phyloP scores from a whole-genome alignment of 2,888 invertebrate genomes.

The Ecliptopera silaceata region DNA sequence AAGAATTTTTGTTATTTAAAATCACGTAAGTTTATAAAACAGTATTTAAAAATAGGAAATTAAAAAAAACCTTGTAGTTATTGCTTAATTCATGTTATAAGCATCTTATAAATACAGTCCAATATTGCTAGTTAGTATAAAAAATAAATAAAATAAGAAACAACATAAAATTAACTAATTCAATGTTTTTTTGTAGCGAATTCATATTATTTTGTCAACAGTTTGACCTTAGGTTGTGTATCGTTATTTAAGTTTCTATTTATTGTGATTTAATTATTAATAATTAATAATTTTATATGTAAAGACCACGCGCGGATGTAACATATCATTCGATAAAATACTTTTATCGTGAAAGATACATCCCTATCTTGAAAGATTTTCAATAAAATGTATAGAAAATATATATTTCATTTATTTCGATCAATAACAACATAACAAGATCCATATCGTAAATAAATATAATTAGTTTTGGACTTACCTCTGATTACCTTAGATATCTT shows the following conservation, averaged over 20 bases:
- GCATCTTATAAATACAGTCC: slow-evolving; percentile 24
- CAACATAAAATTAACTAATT: slow-evolving; percentile 20
- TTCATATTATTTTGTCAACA: slow-evolving; percentile 28
- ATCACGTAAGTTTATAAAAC: no score
- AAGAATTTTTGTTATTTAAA: no score
- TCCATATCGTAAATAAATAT: no score
- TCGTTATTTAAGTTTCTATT: slow-evolving; percentile 63
- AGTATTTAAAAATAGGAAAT: slow-evolving; percentile 16
- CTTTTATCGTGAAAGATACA: slow-evolving; percentile 7
- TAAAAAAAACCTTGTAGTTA: slow-evolving; percentile 10
- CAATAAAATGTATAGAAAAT: neutral
- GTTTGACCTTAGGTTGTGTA: slow-evolving; percentile 62
- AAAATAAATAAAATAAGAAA: slow-evolving; percentile 32
- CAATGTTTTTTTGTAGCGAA: slow-evolving; percentile 27
- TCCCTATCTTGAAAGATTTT: neutral
- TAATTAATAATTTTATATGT: slow-evolving; percentile 38
- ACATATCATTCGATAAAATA: slow-evolving; percentile 27
- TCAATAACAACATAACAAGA: no score
- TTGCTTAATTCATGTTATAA: slow-evolving; percentile 27
- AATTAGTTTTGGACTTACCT: no score
- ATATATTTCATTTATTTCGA: no score
- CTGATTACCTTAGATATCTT: no score
- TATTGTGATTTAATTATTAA: slow-evolving; percentile 67
- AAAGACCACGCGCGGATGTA: slow-evolving; percentile 14
- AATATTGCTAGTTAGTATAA: slow-evolving; percentile 30